Evolutionary conservation across 2,888 invertebrate genomes (phyloP).

Genomic region (Leucophora obtusa): DNA sequence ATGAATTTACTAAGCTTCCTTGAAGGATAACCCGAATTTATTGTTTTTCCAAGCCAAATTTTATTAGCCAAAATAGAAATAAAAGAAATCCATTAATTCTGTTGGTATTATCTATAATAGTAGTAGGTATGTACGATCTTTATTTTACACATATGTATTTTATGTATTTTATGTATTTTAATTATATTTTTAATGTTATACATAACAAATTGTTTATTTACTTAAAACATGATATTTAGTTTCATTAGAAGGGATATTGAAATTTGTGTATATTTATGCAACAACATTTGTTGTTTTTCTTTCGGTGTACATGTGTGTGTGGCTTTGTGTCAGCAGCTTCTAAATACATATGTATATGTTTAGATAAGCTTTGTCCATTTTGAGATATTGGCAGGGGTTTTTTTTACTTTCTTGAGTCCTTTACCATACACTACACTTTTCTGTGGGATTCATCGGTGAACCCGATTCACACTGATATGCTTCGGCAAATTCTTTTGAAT

Average conservation of each 20-base stretch:
- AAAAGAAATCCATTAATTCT: too few relatives aligned
- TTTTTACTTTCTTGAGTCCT: not conserved
- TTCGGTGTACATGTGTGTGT: slow-evolving; percentile 22
- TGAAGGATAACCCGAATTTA: too few relatives aligned
- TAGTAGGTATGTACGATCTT: slow-evolving; percentile 30
- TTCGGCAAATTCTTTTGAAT: slow-evolving; percentile 88
- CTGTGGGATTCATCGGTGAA: slow-evolving; percentile 89
- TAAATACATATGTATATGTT: not conserved
- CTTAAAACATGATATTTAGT: slow-evolving; percentile 39
- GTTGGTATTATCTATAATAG: not conserved
- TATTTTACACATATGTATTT: slow-evolving; percentile 21
- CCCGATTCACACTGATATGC: slow-evolving; percentile 87
- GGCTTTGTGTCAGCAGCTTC: too few relatives aligned
- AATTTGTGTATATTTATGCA: slow-evolving; percentile 46
- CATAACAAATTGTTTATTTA: slow-evolving; percentile 26
- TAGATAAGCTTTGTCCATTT: slow-evolving; percentile 13
- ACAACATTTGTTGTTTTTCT: slow-evolving; percentile 23
- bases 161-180: slow-evolving; percentile 4
- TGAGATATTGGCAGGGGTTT: slow-evolving; percentile 29
- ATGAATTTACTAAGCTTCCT: too few relatives aligned
- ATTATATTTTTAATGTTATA: slow-evolving; percentile 3
- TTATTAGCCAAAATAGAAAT: too few relatives aligned
- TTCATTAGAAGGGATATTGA: slow-evolving; percentile 57
- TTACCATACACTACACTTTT: slow-evolving; percentile 90
- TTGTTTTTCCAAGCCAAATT: too few relatives aligned